Evolutionary conservation across 2,113 vertebrate species (phyloP).

Genomic region (Rhombomys opimus): DNA sequence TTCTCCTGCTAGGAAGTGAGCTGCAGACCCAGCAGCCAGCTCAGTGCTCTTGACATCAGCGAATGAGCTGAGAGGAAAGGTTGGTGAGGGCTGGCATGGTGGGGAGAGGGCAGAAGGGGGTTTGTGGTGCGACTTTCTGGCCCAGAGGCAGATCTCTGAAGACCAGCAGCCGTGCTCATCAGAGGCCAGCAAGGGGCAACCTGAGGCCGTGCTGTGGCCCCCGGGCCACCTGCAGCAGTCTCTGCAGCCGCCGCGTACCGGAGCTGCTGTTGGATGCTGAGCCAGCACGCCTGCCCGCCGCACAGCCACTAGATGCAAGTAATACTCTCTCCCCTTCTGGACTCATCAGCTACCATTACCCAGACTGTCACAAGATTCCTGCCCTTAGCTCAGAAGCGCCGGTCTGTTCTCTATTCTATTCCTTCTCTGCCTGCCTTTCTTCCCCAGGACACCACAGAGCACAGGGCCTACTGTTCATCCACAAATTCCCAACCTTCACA

Average conservation of each 20-base stretch:
- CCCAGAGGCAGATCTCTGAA: background rate
- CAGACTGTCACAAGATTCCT: background rate
- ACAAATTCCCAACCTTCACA: fast-evolving
- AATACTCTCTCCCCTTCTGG: background rate
- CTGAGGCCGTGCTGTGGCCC: background rate
- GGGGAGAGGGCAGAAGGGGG: background rate
- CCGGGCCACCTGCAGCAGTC: too few species aligned
- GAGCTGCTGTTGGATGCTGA: fast-evolving
- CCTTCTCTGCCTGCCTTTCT: background rate
- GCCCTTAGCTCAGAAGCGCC: background rate
- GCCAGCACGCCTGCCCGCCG: background rate
- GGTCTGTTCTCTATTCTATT: background rate
- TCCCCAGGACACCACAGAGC: background rate
- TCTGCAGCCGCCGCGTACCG: background rate
- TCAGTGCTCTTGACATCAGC: background rate
- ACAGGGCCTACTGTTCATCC: background rate
- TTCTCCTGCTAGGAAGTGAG: background rate
- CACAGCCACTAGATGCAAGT: fast-evolving
- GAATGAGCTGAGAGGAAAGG: background rate
- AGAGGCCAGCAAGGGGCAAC: constrained; percentile 75
- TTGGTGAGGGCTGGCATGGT: background rate
- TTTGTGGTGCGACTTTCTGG: background rate
- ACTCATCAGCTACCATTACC: background rate
- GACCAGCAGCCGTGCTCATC: fast-evolving
- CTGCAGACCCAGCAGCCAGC: background rate